phyloP scores from a whole-genome alignment of 2,113 vertebrate genomes.

The Echinops telfairi region DNA sequence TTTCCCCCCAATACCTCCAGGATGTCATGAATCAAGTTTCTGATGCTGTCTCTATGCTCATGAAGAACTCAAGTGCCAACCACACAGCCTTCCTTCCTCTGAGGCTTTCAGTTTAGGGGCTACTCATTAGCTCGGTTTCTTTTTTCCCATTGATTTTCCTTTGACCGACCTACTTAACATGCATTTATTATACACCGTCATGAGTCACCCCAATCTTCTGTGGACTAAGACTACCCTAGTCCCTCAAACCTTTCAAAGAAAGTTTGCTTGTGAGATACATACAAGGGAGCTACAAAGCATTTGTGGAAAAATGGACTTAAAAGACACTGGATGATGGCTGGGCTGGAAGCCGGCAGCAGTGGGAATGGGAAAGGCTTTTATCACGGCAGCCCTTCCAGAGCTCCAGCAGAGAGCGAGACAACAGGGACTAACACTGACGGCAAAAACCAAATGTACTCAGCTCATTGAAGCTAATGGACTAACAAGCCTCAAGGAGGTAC shows the following conservation, averaged over 20 bases:
- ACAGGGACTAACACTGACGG: not conserved
- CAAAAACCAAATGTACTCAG: too few species aligned
- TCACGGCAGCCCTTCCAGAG: rapidly evolving
- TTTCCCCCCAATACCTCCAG: not conserved
- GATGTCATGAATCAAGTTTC: not conserved
- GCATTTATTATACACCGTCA: not conserved
- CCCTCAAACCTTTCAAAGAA: not conserved
- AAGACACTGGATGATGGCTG: not conserved
- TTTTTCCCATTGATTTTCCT: not conserved
- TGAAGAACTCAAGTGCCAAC: not conserved
- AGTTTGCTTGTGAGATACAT: too few species aligned
- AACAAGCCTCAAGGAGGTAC: not conserved
- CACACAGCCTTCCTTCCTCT: not conserved
- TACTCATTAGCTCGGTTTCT: not conserved
- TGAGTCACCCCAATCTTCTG: not conserved
- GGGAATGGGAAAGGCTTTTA: not conserved
- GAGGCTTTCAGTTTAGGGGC: not conserved
- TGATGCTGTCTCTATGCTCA: not conserved
- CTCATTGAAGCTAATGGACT: not conserved
- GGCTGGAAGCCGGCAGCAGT: not conserved
- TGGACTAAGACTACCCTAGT: not conserved
- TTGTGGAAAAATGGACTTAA: not conserved
- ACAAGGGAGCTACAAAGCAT: too few species aligned
- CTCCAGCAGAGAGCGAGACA: not conserved
- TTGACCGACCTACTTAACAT: not conserved